phyloP scores from a whole-genome alignment of 2,888 invertebrate genomes.

The Melangyna quadrimaculata region DNA sequence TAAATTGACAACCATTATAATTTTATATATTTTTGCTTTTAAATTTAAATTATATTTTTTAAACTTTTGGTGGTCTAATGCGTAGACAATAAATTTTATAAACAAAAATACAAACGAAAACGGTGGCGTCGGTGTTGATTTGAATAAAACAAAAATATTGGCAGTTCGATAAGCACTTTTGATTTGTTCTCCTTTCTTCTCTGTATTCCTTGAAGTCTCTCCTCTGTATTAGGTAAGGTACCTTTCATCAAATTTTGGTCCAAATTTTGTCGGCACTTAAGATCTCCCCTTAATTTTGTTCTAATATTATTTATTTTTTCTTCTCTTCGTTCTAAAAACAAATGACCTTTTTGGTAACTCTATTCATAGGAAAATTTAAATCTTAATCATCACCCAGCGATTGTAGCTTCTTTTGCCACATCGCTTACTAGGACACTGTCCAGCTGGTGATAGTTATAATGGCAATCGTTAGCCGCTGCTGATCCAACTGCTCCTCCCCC shows the following conservation, averaged over 20 bases:
- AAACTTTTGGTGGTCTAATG: not conserved
- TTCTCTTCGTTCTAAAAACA: not conserved
- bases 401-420: constrained; percentile 15
- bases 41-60: not conserved
- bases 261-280: constrained; percentile 17
- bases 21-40: not conserved
- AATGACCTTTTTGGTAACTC: not conserved
- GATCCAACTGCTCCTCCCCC: constrained; percentile 76
- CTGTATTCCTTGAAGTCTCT: not conserved
- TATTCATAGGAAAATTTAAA: not conserved
- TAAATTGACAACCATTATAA: constrained; percentile 22
- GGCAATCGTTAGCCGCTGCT: not conserved
- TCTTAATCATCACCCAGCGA: constrained; percentile 60
- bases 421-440: constrained; percentile 26
- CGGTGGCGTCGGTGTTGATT: not conserved
- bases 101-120: not conserved
- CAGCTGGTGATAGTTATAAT: not conserved
- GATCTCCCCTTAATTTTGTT: not conserved
- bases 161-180: constrained; percentile 41
- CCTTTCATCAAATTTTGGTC: constrained; percentile 12
- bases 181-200: not conserved
- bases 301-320: not conserved
- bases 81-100: constrained; percentile 17
- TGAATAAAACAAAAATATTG: constrained; percentile 24
- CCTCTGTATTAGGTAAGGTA: not conserved